Base-by-base conservation (phyloP, 2,113 vertebrate genomes). In the Brachirus orientalis region DNA sequence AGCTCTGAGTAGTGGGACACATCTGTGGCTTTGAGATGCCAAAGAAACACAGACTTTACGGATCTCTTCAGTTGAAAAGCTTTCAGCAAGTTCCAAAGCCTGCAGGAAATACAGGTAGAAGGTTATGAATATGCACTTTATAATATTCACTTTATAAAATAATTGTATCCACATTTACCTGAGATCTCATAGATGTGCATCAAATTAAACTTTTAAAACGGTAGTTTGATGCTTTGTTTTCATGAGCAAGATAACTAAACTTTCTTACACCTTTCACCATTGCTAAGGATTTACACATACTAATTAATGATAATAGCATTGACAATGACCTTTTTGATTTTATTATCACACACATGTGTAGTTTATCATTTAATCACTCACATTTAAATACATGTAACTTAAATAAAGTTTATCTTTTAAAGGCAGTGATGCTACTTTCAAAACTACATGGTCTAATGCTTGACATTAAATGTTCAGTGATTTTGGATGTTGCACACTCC, bases 11-110 rank as follows among this genome's bases (percentile, higher is more conserved):
- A 98, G 83, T 0, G 96, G 91, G 37, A 98, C 83, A 0, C 93
- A 92, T 36, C 96, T 93, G 0, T 93, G 92, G 55, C 85, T 90
- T 82, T 94, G 94, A 53, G 86, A 50, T 0, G 95, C 95, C 61
- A 98, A 55, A 0, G 92, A 84, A 37, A 93, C 0, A 0, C 75
- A 88, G 55, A 96, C 80, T 55, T 54, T 95, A 18, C 94, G 87
- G 48, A 94, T 93, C 6, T 98, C 96, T 0, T 95, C 92, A 0
- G 92, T 84, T n/a, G 75, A 79, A 56, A 98, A 96, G 4, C 85
- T 65, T 43, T 96, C 95, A 2, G 94, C 93, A 1, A 96, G 85
- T 79, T 98, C 96, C 88, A 98, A 85, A 37, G 94, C 95, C 97
- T 98, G 85, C 16, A 53, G 53, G 19, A 59, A 0, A 63, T 7